Evolutionary conservation across 2,113 vertebrate species (phyloP), one percentile per base, ranked within the genome.

Genomic region (Chaetodon auriga): DNA sequence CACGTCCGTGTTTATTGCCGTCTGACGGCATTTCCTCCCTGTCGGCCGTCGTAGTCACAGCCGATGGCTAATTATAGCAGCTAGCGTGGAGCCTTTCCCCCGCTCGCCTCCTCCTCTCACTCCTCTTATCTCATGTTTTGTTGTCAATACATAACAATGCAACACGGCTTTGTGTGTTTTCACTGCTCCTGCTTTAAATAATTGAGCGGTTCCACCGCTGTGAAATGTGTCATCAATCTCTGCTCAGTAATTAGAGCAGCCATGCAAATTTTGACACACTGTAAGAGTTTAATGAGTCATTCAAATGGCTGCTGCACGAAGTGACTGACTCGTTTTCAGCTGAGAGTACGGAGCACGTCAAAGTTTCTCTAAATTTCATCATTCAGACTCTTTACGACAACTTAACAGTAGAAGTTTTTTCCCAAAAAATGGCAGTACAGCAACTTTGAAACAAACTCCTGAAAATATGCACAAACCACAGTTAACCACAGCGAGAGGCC

Each of bases 11-110:
- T 82, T 86, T 81, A 68, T 46, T 53, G 51, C 71, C 6, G 3
- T 54, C 43, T 78, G 83, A 86, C 35, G 6, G 14, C n/a, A 75
- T 68, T 81, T 89, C 87, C 87, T 87, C 76, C 45, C 55, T 5
- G 49, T 55, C 8, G 15, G 55, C 69, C 35, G 48, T 30, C 35
- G 6, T 12, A 55, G 81, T 68, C 73, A n/a, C 73, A 82, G 78
- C 65, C 4, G 0, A 55, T 1, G 0, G 46, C 16, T 58, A 89
- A 86, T 81, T 81, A 81, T 89, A 86, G 87, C 76, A 30, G 63
- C 72, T 49, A 36, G 23, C 13, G 1, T 21, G 35, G 13, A 14
- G 21, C 46, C 57, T 21, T 14, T 6, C 19, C 48, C 54, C 35
- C 0, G 35, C 36, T 75, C 71, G 35, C 53, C 74, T 54, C 54